These are phyloP conservation scores for Bombus balteatus DNA, from an alignment of 1,140 invertebrate species.

Conservation along the genomic window DNA sequence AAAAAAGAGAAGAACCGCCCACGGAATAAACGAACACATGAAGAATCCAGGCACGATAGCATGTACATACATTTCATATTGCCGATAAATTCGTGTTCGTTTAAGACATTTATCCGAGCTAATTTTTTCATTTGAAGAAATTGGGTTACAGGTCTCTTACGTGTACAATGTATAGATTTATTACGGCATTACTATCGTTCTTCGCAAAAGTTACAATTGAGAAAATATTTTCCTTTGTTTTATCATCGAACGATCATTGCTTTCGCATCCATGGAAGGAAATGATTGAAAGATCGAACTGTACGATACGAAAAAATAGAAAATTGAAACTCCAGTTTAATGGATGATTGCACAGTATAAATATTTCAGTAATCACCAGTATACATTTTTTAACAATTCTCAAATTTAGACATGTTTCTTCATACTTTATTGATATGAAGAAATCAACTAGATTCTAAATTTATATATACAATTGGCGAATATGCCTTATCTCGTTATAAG, in stretches of 20 bases:
- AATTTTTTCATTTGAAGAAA: background rate
- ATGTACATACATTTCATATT: background rate
- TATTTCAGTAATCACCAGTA: background rate
- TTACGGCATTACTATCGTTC: background rate
- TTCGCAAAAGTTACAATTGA: background rate
- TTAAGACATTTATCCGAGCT: background rate
- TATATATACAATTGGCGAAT: background rate
- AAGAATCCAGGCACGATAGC: background rate
- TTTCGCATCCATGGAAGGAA: background rate
- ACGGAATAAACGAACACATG: conserved; percentile 5
- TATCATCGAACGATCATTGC: background rate
- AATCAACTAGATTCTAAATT: background rate
- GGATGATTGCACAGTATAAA: background rate
- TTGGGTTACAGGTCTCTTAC: background rate
- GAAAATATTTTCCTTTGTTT: background rate
- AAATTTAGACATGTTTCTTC: background rate
- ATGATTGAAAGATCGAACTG: background rate
- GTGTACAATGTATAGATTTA: too few species aligned
- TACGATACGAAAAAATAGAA: background rate
- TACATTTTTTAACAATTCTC: background rate
- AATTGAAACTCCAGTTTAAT: background rate
- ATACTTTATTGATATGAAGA: background rate
- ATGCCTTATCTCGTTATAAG: background rate
- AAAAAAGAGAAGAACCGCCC: background rate
- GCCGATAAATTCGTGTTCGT: background rate